phyloP scores from a whole-genome alignment of 2,888 invertebrate genomes.

The Drosophila fulvimacula region DNA sequence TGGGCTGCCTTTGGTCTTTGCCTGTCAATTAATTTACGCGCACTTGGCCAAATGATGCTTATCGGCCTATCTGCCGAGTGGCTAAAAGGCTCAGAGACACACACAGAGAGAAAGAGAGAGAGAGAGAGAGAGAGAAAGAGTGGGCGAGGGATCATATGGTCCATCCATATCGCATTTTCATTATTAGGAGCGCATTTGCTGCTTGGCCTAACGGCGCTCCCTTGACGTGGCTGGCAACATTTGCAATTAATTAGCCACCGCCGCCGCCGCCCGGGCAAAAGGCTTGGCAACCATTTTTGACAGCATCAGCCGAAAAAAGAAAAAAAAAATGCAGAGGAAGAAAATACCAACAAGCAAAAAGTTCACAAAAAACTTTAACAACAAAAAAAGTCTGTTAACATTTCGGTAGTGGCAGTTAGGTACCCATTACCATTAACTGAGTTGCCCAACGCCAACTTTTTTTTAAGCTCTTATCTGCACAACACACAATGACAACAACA shows the following conservation, averaged over 20 bases:
- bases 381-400: conserved; percentile 64
- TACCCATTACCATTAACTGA: conserved; percentile 54
- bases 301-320: conserved; percentile 59
- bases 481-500: conserved; percentile 70
- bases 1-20: conserved; percentile 28
- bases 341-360: conserved; percentile 20
- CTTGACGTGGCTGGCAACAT: conserved; percentile 64
- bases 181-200: conserved; percentile 42
- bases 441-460: conserved; percentile 49
- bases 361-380: neutral
- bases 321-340: neutral
- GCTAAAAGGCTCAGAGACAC: conserved; percentile 16
- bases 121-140: neutral
- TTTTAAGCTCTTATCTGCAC: conserved; percentile 58
- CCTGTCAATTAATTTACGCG: conserved; percentile 75
- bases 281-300: conserved; percentile 75
- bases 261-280: conserved; percentile 49
- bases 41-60: conserved; percentile 61
- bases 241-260: conserved; percentile 73
- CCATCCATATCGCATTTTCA: conserved; percentile 54
- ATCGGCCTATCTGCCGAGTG: conserved; percentile 28
- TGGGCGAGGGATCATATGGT: conserved; percentile 20
- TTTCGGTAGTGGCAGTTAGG: conserved; percentile 59
- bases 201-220: conserved; percentile 58
- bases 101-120: neutral